Conservation (phyloP, 2,888 invertebrate species). For the Drosophila tanythrix region DNA sequence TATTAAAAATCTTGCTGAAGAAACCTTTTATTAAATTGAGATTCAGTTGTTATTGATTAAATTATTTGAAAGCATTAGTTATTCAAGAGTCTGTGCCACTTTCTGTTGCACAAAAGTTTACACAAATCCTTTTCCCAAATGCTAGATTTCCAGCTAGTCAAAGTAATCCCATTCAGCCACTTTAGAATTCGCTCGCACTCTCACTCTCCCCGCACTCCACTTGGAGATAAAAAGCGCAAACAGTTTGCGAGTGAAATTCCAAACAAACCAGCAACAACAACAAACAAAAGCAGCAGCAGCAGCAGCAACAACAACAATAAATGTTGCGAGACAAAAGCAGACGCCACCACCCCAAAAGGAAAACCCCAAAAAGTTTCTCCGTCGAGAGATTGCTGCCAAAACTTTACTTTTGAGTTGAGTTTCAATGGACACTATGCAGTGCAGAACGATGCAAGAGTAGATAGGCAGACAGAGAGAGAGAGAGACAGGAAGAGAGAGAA, state of each 20-base stretch:
- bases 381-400: conserved; percentile 40
- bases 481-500: conserved; percentile 15
- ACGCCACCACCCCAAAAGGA: conserved; percentile 26
- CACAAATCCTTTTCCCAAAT: conserved; percentile 44
- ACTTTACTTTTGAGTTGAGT: conserved; percentile 70
- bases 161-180: conserved; percentile 44
- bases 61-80: neutral
- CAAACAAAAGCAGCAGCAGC: conserved; percentile 9
- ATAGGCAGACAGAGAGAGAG: conserved; percentile 5
- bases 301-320: conserved; percentile 28
- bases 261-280: conserved; percentile 30
- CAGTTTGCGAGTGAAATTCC: conserved; percentile 64
- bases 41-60: neutral
- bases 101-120: conserved; percentile 16
- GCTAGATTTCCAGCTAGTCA: conserved; percentile 48
- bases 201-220: conserved; percentile 25
- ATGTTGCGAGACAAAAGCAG: conserved; percentile 60
- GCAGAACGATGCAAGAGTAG: conserved; percentile 1
- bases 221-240: conserved; percentile 66
- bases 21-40: neutral
- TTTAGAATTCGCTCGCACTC: conserved; percentile 9
- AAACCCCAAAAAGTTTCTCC: conserved; percentile 28
- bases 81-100: neutral
- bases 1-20: neutral
- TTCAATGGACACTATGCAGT: conserved; percentile 56